Conservation (phyloP, 1,140 invertebrate species). For the Carcinoscorpius rotundicauda region DNA sequence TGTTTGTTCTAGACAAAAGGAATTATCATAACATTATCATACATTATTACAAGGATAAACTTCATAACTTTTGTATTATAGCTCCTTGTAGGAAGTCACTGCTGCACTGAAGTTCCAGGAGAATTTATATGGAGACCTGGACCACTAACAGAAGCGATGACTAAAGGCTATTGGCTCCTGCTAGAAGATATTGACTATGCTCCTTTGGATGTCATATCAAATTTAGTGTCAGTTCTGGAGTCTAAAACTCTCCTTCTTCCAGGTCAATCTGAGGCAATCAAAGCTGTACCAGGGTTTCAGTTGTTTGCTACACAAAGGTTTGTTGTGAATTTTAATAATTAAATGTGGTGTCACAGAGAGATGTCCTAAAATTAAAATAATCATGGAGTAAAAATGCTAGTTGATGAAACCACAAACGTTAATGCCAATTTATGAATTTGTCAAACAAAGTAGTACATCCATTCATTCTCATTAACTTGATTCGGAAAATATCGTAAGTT, state of each 20-base stretch:
- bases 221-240: constrained; percentile 74
- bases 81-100: constrained; percentile 84
- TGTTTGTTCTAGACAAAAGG: too few species aligned
- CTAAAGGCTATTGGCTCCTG: constrained; percentile 78
- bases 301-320: constrained; percentile 81
- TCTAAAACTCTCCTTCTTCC: constrained; percentile 45
- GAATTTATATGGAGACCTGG: constrained; percentile 96
- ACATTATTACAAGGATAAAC: too few species aligned
- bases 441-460: too few species aligned
- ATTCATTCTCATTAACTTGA: too few species aligned
- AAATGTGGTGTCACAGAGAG: too few species aligned
- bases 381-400: too few species aligned
- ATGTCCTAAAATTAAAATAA: too few species aligned
- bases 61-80: constrained; percentile 20
- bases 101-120: constrained; percentile 90
- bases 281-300: constrained; percentile 69
- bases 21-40: too few species aligned
- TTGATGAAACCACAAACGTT: too few species aligned
- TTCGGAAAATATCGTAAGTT: too few species aligned
- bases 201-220: constrained; percentile 78
- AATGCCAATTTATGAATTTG: too few species aligned
- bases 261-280: constrained; percentile 67
- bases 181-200: constrained; percentile 94
- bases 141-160: constrained; percentile 74
- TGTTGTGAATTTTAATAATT: constrained; percentile 5